Base-by-base conservation (phyloP, 1,140 invertebrate genomes). In the Argopecten irradians region DNA sequence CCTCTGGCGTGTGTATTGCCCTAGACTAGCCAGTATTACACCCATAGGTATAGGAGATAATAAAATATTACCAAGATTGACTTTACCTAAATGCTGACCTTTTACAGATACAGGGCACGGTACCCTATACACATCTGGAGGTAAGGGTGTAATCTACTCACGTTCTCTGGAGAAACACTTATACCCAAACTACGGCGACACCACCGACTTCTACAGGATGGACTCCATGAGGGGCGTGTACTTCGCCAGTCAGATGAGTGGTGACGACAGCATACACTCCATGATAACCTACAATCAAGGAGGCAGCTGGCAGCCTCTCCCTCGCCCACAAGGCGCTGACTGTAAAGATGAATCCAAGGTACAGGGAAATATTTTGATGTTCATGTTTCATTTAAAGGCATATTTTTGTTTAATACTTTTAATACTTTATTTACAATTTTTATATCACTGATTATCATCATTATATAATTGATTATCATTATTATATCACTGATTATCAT, bases 161-260 rank as follows among this genome's bases (percentile, higher is more conserved):
- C 92, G 94, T 86, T 95, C 95, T 13, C 90, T 96, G 5, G 83
- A 87, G 36, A 92, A 92, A 33, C 95, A 96, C 88, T 91, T 96
- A 19, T 95, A 93, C 86, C 95, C 95, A 2, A 95, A 95, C 92
- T 94, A 90, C 87, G 90, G 91, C n/a, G 93, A 94, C 41, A 91
- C 90, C 5, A 95, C 94, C 36, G 95, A 96, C 89, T 96, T 96
- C 90, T 95, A 95, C 89, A 95, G 94, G 82, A 93, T 95, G n/a
- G 87, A 93, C 85, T 95, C 95, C 0, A 92, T 95, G 88, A 88
- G 91, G 3, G 95, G 95, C 5, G 94, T 95, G 0, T 96, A 95
- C 88, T 86, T 96, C 11, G 93, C 95, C 34, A 95, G 94, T 90
- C 95, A 95, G 91, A 93, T 95, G 86, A 91, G 89, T 55, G 87